Evolutionary conservation across 2,888 invertebrate species (phyloP), one percentile per base, ranked within the genome.

Genomic region (Isoperla grammatica): DNA sequence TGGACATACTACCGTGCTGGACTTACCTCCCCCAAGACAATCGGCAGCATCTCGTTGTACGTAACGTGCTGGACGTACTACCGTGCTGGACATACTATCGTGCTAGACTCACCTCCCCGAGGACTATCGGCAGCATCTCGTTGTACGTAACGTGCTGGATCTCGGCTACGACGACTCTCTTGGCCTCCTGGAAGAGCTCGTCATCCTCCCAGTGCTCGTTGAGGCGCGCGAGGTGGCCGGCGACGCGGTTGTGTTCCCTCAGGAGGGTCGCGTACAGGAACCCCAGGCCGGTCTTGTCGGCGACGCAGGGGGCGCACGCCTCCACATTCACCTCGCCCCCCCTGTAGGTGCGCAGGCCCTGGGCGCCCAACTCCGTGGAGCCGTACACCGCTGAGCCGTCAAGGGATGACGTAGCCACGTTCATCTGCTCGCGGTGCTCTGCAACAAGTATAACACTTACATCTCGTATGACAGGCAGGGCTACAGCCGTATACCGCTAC

Each of bases 1-100:
- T n/a, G n/a, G n/a, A n/a, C n/a, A n/a, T n/a, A n/a, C n/a, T n/a
- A n/a, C n/a, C n/a, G n/a, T n/a, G n/a, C n/a, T n/a, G n/a, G n/a
- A n/a, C 74, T 77, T 73, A 86, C 86, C 78, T 87, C 81, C 61
- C 89, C 90, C 49, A 92, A 73, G 11, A 91, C 78, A 57, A 86
- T 84, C 0, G 90, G 90, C 60, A 91, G 75, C 74, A 88, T 92
- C 72, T 92, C 92, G 68, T 87, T 88, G 71, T 85, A 86, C 0
- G 92, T 91, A 59, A 92, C 86, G 68, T 91, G 91, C 65, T 92
- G 92, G n/a, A n/a, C n/a, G n/a, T n/a, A n/a, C n/a, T n/a, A n/a
- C n/a, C n/a, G n/a, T n/a, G n/a, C n/a, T n/a, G n/a, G n/a, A n/a
- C n/a, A n/a, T n/a, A n/a, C n/a, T n/a, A n/a, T n/a, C n/a, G n/a